Conservation (phyloP, 2,888 invertebrate genomes). For the Stenichneumon culpator region DNA sequence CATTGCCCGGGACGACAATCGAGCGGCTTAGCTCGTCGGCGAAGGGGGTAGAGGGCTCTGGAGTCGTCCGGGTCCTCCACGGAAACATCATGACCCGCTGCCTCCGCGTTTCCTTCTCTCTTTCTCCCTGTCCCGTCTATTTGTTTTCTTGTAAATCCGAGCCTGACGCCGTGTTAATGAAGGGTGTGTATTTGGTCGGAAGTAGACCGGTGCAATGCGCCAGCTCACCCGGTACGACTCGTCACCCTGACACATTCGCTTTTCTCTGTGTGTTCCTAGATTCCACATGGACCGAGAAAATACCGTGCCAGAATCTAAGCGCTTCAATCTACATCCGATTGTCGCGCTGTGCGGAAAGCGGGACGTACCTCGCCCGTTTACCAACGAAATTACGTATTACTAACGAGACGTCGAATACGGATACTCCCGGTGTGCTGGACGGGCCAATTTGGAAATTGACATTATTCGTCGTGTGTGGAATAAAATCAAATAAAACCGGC, state of each 20-base stretch:
- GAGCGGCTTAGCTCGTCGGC: conserved; percentile 32
- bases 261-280: neutral
- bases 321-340: neutral
- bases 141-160: conserved; percentile 76
- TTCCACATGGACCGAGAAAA: neutral
- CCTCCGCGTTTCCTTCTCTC: conserved; percentile 28
- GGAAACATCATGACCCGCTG: conserved; percentile 42
- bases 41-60: neutral
- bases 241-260: neutral
- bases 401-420: neutral
- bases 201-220: conserved; percentile 72
- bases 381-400: conserved; percentile 1
- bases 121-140: conserved; percentile 68
- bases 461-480: no score
- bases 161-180: conserved; percentile 79
- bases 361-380: neutral
- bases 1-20: conserved; percentile 62
- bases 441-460: no score
- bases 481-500: no score
- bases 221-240: neutral
- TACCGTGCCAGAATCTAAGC: neutral
- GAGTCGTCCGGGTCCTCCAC: conserved; percentile 28
- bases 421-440: no score
- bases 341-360: neutral
- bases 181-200: conserved; percentile 79